Conservation (phyloP, 2,888 invertebrate species). For the Thalpophila matura region DNA sequence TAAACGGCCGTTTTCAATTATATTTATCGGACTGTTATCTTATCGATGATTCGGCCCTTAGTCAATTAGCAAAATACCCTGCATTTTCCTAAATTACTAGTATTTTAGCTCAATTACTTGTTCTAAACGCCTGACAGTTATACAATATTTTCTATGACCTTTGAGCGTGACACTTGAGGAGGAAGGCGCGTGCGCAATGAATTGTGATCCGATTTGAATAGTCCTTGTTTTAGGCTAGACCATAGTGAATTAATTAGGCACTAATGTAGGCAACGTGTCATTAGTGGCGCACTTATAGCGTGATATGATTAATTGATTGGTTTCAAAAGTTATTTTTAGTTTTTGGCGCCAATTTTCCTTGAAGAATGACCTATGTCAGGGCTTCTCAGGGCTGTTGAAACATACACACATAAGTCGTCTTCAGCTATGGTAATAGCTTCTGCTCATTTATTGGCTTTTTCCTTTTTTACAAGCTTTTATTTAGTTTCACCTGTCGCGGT, state of each 20-base stretch:
- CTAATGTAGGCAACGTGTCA: conserved; percentile 35
- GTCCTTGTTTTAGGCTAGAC: conserved; percentile 58
- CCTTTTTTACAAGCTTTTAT: too few species aligned
- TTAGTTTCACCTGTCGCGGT: too few species aligned
- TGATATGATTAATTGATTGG: conserved; percentile 43
- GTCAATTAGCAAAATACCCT: too few species aligned
- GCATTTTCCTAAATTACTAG: too few species aligned
- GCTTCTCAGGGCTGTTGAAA: background rate
- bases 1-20: too few species aligned
- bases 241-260: conserved; percentile 45
- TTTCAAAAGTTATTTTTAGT: conserved; percentile 13
- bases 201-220: conserved; percentile 42
- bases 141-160: conserved; percentile 40
- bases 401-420: too few species aligned
- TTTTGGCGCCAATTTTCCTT: conserved; percentile 35
- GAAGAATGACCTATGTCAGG: background rate
- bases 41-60: too few species aligned
- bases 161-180: background rate
- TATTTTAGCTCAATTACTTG: background rate
- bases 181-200: conserved; percentile 22
- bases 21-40: too few species aligned
- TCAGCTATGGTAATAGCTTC: too few species aligned
- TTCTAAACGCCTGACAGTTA: background rate
- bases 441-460: too few species aligned
- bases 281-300: conserved; percentile 8